Base-by-base conservation (phyloP, 2,888 invertebrate genomes). In the Cataglyphis cursor region DNA sequence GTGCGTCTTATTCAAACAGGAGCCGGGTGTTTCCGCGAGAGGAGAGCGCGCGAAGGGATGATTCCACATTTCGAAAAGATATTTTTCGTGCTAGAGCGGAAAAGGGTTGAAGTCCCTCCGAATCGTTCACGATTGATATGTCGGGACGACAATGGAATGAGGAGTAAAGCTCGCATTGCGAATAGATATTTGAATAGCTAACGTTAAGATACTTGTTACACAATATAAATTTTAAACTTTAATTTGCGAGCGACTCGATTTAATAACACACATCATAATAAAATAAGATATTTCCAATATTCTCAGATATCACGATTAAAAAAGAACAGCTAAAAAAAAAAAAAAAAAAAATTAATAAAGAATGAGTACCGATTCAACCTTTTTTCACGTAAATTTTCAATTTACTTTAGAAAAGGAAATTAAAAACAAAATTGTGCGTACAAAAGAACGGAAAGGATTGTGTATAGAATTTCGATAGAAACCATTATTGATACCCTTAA, bases 1-100 rank as follows among this genome's bases (percentile, higher is more conserved):
- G 38, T 83, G 89, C 81, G 85, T 86, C 90, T 90, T 89, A 90
- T 90, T 90, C 88, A 88, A 90, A 90, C 87, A 90, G 82, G 35
- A 48, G 78, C 81, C 35, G 72, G 66, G 62, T 66, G 57, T 28
- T 80, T 35, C 72, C 78, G 59, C n/a, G 75, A 35, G 75, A 41
- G 70, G 41, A 62, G 62, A 51, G 65, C 24, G 21, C 68, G 24
- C 38, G 35, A 61, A 78, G 66, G 89, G 85, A 88, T 85, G 88
- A 88, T 89, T 85, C 54, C 74, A 35, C 64, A 51, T 85, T 90
- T 85, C 31, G 78, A 59, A 41, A n/a, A 54, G 72, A 51, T 81
- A 76, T 82, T 80, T 87, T 57, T 61, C 75, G 61, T 8, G 57
- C 38, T n/a, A 41, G 44, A 57, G 68, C 59, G 61, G 38, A n/a